Evolutionary conservation across 2,113 vertebrate species (phyloP).

Genomic region (Halichoeres trimaculatus): DNA sequence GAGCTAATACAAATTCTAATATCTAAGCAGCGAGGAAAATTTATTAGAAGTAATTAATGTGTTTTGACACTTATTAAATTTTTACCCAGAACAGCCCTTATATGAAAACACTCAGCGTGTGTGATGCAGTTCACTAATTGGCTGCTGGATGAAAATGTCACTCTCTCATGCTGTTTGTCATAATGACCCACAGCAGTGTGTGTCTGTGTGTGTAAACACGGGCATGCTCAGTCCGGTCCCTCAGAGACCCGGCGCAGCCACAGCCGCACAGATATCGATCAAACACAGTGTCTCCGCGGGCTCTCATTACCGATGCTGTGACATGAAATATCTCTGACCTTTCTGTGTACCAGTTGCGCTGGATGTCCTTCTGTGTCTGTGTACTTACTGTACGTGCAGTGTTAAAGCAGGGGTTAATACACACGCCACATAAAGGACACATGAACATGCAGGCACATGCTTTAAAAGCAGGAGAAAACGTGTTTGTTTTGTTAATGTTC

Average conservation of each 20-base stretch:
- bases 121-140: neutral
- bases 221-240: neutral
- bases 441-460: neutral
- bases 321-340: slow-evolving; percentile 75
- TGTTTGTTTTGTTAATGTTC: slow-evolving; percentile 25
- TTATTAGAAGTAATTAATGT: no score
- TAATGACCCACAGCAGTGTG: neutral
- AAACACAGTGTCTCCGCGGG: neutral
- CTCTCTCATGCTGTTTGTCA: neutral
- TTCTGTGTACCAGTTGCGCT: slow-evolving; percentile 44
- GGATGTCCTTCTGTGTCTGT: slow-evolving; percentile 57
- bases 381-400: slow-evolving; percentile 15
- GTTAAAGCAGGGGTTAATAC: neutral
- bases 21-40: no score
- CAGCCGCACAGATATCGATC: slow-evolving; percentile 32
- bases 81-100: no score
- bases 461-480: slow-evolving; percentile 1
- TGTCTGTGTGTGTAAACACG: neutral
- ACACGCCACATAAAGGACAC: neutral
- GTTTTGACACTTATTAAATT: no score
- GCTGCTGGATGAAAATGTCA: neutral
- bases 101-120: neutral
- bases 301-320: slow-evolving; percentile 62
- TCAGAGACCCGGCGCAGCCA: slow-evolving; percentile 4
- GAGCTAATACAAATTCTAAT: no score